Evolutionary conservation across 2,113 vertebrate genomes (phyloP), one percentile per base, ranked within the genome.

Genomic region (Platycercus adscitus): DNA sequence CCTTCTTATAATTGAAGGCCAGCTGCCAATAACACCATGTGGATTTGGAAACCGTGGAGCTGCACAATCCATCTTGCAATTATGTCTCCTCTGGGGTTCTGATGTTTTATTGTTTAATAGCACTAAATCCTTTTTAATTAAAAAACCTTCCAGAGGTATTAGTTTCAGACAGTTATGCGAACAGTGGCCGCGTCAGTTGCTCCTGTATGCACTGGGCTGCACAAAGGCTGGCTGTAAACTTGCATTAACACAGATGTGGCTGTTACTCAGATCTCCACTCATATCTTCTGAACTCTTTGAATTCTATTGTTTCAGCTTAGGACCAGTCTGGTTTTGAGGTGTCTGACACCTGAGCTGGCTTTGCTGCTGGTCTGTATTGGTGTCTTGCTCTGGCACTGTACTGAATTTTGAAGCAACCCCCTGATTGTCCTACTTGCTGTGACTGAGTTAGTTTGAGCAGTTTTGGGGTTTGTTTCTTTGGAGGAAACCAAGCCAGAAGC

Each of bases 91-190:
- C 63, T 91, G 89, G 79, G 78, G 79, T 96, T 88, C 86, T 95
- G 66, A 94, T 96, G 81, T 65, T 96, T 96, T 95, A 92, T 88
- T 92, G 75, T 91, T 90, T 96, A 97, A 94, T 94, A 88, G 79
- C 50, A 77, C 84, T 94, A 97, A 97, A 95, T 96, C 88, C 93
- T 91, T 95, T 94, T 88, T 95, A 96, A 97, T 96, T 93, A 86
- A 88, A 95, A 97, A 89, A 77, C 78, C 63, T 92, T 96, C 65
- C 79, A 97, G 81, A 61, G 79, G 61, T 78, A n/a, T 43, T 55
- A 46, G 65, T 90, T 94, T 65, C 18, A 41, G 65, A n/a, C 3
- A 70, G 24, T 92, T 95, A 86, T 39, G 60, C 81, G 52, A 89
- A 55, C 64, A 76, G 53, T 69, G 75, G 81, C 47, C 14, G 7